Conservation (phyloP, 2,888 invertebrate species). For the Nemurella pictetii region DNA sequence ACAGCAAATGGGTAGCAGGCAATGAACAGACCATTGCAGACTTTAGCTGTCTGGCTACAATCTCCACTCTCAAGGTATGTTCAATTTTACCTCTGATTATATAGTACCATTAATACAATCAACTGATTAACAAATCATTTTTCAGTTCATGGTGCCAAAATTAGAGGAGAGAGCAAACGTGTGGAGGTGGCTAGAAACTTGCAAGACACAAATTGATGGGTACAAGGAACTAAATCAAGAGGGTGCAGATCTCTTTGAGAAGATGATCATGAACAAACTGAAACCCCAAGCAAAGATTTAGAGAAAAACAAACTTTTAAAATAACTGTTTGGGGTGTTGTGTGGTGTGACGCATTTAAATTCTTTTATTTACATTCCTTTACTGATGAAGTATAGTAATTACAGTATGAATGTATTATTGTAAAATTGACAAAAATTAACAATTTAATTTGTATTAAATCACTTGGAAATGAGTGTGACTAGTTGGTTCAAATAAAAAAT, state of each 20-base stretch:
- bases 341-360: too few relatives aligned
- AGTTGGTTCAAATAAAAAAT: too few relatives aligned
- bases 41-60: conserved; percentile 60
- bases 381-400: too few relatives aligned
- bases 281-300: not conserved
- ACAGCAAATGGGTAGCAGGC: conserved; percentile 64
- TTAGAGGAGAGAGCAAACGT: conserved; percentile 58
- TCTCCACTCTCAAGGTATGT: conserved; percentile 59
- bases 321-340: too few relatives aligned
- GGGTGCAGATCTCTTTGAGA: conserved; percentile 11
- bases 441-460: too few relatives aligned
- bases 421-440: too few relatives aligned
- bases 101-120: not conserved
- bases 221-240: conserved; percentile 43
- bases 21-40: conserved; percentile 66
- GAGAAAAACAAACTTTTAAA: too few relatives aligned
- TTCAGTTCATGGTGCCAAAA: conserved; percentile 19
- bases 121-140: not conserved
- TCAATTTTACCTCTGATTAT: not conserved
- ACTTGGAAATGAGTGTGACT: too few relatives aligned
- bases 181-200: conserved; percentile 61
- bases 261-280: not conserved
- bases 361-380: too few relatives aligned
- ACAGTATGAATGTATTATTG: too few relatives aligned
- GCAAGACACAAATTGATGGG: conserved; percentile 59